phyloP scores from a whole-genome alignment of 2,113 vertebrate species.

The Ornithorhynchus anatinus region DNA sequence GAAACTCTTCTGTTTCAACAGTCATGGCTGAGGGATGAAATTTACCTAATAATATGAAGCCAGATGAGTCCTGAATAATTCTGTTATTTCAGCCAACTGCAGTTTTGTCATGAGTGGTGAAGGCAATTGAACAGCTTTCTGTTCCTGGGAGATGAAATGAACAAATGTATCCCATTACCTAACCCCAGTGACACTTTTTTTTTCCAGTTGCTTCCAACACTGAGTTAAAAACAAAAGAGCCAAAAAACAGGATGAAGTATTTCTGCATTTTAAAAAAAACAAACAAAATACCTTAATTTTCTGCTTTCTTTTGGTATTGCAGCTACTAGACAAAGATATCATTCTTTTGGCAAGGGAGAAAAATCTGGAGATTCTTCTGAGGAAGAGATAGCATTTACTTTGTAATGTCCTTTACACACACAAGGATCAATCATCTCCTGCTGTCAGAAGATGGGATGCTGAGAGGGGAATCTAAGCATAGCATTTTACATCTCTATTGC shows the following conservation, averaged over 20 bases:
- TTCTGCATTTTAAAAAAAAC: too few relatives aligned
- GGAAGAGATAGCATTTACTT: not conserved
- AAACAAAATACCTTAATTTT: too few relatives aligned
- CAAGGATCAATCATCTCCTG: not conserved
- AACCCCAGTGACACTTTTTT: too few relatives aligned
- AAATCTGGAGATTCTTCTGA: not conserved
- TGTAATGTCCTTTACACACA: not conserved
- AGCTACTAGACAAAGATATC: not conserved
- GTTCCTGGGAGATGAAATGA: not conserved
- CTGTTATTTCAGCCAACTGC: not conserved
- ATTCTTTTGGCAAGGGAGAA: not conserved
- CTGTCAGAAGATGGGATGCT: too few relatives aligned
- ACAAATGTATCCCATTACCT: too few relatives aligned
- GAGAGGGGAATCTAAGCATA: too few relatives aligned
- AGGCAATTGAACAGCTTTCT: not conserved
- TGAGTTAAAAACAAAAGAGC: too few relatives aligned
- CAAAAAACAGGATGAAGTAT: too few relatives aligned
- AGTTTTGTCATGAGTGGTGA: not conserved
- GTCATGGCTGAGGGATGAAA: not conserved
- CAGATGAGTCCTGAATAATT: not conserved
- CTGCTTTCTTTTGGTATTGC: too few relatives aligned
- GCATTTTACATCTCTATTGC: too few relatives aligned
- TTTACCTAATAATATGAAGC: accelerated
- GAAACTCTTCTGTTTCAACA: not conserved
- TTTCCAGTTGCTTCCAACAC: too few relatives aligned